Evolutionary conservation across 2,797 vertebrate species (phyloP), one percentile per base, ranked within the genome.

Genomic region (Enteromius argenteus): DNA sequence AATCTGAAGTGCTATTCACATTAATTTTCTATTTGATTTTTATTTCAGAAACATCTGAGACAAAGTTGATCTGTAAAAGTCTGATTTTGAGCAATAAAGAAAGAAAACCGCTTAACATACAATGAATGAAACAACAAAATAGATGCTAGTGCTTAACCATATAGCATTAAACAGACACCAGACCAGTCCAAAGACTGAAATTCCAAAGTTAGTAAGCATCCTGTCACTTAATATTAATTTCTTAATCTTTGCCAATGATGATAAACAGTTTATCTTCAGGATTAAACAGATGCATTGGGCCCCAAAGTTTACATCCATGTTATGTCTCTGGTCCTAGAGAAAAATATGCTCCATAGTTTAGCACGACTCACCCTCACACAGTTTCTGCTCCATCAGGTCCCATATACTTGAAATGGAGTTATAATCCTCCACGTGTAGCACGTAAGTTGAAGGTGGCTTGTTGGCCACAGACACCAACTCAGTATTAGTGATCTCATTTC

Each of bases 371-470:
- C 93, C 93, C 88, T 94, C 90, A 72, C 93, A 94, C 64, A 94
- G 90, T 85, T 92, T 93, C 87, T 92, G 92, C 86, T 91, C 89
- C 93, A 94, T 93, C 85, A 89, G 73, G 64, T 92, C 92, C 32
- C 88, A 89, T 78, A 94, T 93, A 84, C 88, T 91, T 11, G 89
- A 89, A 42, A 94, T 94, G 77, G 90, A 90, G 72, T 86, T 89
- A 86, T 94, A 94, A 88, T 93, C 92, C 67, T 94, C 88, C 46
- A 91, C 92, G n/a, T 91, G 91, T 8, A 94, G 88, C n/a, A 94
- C 91, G 13, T 94, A 92, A 23, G 92, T 89, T 64, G 91, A 90
- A 4, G 92, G 58, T 11, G 93, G 93, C 64, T 87, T 90, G 85
- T 91, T 92, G 56, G 91, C 93, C 85, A 94, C 89, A 13, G 90